Conservation (phyloP, 2,797 vertebrate genomes). For the Picus viridis region DNA sequence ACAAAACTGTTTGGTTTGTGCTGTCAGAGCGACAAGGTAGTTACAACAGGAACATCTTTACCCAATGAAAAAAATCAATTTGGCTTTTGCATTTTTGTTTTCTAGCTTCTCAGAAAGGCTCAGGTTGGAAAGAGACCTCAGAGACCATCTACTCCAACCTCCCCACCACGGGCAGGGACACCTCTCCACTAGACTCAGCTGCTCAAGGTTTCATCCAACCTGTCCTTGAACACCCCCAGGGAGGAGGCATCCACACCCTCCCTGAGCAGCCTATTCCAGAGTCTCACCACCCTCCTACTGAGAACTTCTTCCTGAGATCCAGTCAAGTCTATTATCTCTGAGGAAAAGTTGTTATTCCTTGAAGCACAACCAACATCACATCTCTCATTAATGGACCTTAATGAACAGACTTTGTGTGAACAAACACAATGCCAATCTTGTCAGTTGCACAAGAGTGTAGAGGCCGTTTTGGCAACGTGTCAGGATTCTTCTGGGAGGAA, state of each 20-base stretch:
- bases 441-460: background rate
- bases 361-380: background rate
- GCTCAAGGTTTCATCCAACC: too few relatives aligned
- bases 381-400: background rate
- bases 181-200: too few relatives aligned
- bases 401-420: background rate
- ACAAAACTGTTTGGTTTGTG: background rate
- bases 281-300: too few relatives aligned
- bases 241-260: too few relatives aligned
- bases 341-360: background rate
- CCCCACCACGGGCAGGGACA: too few relatives aligned
- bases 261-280: too few relatives aligned
- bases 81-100: background rate
- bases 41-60: background rate
- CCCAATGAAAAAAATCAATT: background rate
- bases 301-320: too few relatives aligned
- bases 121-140: too few relatives aligned
- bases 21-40: background rate
- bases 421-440: background rate
- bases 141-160: too few relatives aligned
- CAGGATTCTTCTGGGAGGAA: background rate
- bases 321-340: background rate
- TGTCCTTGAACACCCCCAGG: too few relatives aligned
- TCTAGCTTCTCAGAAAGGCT: too few relatives aligned
- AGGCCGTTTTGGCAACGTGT: background rate